These are phyloP conservation scores for Onthophagus taurus DNA, from an alignment of 1,140 invertebrate species.

Conservation along the genomic window DNA sequence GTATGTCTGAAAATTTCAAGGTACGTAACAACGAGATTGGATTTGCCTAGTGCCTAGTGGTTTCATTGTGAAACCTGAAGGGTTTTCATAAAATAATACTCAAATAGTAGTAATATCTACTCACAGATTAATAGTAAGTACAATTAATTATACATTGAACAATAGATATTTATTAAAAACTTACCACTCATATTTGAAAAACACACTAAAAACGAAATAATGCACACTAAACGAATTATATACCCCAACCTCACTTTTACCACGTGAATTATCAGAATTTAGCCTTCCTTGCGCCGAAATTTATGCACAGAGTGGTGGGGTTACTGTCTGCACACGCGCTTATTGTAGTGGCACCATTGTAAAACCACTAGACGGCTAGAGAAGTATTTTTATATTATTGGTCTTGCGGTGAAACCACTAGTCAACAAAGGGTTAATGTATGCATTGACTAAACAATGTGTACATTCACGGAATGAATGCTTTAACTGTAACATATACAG, in stretches of 20 bases:
- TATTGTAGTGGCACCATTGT: slow-evolving; percentile 1
- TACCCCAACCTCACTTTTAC: background rate
- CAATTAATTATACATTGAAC: background rate
- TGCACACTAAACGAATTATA: background rate
- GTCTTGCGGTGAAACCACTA: background rate
- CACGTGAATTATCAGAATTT: background rate
- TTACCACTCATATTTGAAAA: background rate
- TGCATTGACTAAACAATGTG: too few relatives aligned
- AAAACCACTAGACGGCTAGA: background rate
- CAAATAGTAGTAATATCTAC: background rate
- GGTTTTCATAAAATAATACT: background rate
- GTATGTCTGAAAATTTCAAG: too few relatives aligned
- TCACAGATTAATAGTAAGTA: background rate
- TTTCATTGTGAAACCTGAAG: background rate
- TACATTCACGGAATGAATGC: too few relatives aligned
- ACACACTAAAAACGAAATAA: background rate
- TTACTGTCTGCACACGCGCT: too few relatives aligned
- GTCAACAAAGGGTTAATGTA: slow-evolving; percentile 3
- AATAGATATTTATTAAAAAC: background rate
- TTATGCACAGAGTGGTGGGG: background rate
- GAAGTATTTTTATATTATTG: background rate
- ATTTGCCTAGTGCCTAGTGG: background rate
- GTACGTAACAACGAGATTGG: too few relatives aligned
- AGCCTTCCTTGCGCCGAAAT: background rate
- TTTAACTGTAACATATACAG: too few relatives aligned